Evolutionary conservation across 1,140 invertebrate species (phyloP).

Genomic region (Cyphomyrmex costatus): DNA sequence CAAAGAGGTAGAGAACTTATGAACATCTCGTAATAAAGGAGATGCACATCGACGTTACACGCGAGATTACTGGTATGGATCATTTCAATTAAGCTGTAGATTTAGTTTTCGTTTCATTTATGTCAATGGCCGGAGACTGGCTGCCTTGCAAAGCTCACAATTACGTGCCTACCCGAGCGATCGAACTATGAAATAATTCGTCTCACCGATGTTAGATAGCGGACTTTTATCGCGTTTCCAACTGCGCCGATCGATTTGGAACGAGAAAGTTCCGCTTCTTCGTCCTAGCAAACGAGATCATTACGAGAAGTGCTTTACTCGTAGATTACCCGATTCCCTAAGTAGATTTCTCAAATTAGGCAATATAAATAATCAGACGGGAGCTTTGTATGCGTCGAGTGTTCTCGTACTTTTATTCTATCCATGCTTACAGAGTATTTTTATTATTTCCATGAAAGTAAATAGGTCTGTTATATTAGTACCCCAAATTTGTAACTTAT

Average conservation of each 20-base stretch:
- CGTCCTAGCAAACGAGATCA: slow-evolving; percentile 48
- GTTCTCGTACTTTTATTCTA: not conserved
- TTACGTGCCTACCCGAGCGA: slow-evolving; percentile 27
- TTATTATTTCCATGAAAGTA: slow-evolving; percentile 29
- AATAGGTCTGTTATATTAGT: too few relatives aligned
- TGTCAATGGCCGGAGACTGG: not conserved
- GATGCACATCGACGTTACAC: not conserved
- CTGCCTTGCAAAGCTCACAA: slow-evolving; percentile 29
- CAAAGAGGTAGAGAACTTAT: not conserved
- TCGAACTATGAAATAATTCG: slow-evolving; percentile 55
- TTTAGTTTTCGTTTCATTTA: slow-evolving; percentile 52
- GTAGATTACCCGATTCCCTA: slow-evolving; percentile 49
- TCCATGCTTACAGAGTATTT: not conserved
- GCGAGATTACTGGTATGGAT: not conserved
- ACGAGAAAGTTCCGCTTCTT: slow-evolving; percentile 43
- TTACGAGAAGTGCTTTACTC: slow-evolving; percentile 52
- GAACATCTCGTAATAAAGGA: slow-evolving; percentile 14
- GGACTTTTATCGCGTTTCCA: slow-evolving; percentile 41
- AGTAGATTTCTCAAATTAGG: slow-evolving; percentile 63
- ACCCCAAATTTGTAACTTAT: too few relatives aligned
- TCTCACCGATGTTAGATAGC: slow-evolving; percentile 43
- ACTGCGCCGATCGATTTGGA: slow-evolving; percentile 58
- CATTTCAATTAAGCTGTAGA: slow-evolving; percentile 14
- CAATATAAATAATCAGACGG: slow-evolving; percentile 47
- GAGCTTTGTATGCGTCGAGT: slow-evolving; percentile 9